A percentile compares a stretch with the other conserved stretches of the same genome.
Evolutionary conservation across 1,140 invertebrate genomes (phyloP).

Genomic region (Chelonus insularis): DNA sequence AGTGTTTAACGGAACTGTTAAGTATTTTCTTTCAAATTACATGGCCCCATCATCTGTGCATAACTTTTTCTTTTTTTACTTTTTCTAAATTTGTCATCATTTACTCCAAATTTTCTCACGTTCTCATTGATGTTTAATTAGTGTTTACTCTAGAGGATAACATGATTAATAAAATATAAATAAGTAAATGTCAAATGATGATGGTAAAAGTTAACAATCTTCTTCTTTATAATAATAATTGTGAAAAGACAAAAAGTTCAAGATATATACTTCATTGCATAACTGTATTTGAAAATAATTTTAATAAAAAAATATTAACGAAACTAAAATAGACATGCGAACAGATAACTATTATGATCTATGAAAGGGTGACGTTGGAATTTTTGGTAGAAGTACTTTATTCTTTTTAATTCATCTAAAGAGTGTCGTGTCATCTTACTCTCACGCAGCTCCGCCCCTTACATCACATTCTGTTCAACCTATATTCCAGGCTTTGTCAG

Average conservation of each 20-base stretch:
- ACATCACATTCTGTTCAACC: conserved; percentile 14
- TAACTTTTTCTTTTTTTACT: conserved; percentile 4
- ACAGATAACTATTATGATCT: background rate
- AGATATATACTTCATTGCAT: too few relatives aligned
- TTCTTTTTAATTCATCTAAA: background rate
- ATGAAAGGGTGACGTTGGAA: conserved; percentile 19
- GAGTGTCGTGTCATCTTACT: conserved; percentile 17
- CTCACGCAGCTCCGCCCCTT: conserved; percentile 3
- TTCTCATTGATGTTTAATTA: too few relatives aligned
- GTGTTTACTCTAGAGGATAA: too few relatives aligned
- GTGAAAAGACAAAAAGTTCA: too few relatives aligned
- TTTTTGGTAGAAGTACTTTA: conserved; percentile 18
- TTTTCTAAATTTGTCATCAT: too few relatives aligned
- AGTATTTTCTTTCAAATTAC: conserved; percentile 6
- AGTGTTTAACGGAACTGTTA: conserved; percentile 12
- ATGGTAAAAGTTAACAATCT: too few relatives aligned
- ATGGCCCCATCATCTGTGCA: background rate
- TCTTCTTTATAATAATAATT: too few relatives aligned
- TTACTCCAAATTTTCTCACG: too few relatives aligned
- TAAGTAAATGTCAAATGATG: too few relatives aligned
- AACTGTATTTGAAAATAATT: too few relatives aligned
- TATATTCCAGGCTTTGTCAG: conserved; percentile 28
- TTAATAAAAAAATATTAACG: too few relatives aligned
- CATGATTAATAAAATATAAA: too few relatives aligned
- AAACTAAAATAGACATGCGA: background rate